Evolutionary conservation across 2,888 invertebrate species (phyloP).

Genomic region (Chamaedrilus cognettii): DNA sequence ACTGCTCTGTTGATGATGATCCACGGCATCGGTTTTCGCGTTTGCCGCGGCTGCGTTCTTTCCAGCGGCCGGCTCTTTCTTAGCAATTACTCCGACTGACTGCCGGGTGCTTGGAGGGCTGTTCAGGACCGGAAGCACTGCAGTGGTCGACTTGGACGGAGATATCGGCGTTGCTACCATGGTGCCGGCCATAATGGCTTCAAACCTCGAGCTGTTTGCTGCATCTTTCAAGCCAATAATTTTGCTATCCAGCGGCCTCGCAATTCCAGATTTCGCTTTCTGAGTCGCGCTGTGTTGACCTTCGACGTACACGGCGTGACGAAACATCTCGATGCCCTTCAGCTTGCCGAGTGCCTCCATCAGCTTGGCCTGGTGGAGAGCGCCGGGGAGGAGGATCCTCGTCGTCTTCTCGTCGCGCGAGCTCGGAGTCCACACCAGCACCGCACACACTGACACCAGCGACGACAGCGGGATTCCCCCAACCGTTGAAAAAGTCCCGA

Average conservation of each 20-base stretch:
- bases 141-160: too few relatives aligned
- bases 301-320: constrained; percentile 77
- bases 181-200: too few relatives aligned
- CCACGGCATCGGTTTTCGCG: constrained; percentile 1
- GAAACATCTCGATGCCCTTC: constrained; percentile 87
- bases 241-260: too few relatives aligned
- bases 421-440: constrained; percentile 93
- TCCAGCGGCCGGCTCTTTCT: too few relatives aligned
- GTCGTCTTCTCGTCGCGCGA: constrained; percentile 91
- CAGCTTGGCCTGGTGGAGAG: constrained; percentile 91
- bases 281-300: too few relatives aligned
- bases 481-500: constrained; percentile 62
- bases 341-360: constrained; percentile 91
- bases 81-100: too few relatives aligned
- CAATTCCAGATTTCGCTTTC: too few relatives aligned
- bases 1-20: too few relatives aligned
- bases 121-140: too few relatives aligned
- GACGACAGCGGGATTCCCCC: constrained; percentile 81
- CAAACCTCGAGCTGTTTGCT: not conserved
- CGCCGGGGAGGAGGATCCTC: constrained; percentile 92
- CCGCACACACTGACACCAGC: constrained; percentile 89
- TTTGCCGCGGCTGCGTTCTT: not conserved
- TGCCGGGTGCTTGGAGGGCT: too few relatives aligned
- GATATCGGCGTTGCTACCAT: too few relatives aligned
- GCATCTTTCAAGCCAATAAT: too few relatives aligned